Evolutionary conservation across 2,113 vertebrate species (phyloP), one percentile per base, ranked within the genome.

Genomic region (Malurus alboscapulatus): DNA sequence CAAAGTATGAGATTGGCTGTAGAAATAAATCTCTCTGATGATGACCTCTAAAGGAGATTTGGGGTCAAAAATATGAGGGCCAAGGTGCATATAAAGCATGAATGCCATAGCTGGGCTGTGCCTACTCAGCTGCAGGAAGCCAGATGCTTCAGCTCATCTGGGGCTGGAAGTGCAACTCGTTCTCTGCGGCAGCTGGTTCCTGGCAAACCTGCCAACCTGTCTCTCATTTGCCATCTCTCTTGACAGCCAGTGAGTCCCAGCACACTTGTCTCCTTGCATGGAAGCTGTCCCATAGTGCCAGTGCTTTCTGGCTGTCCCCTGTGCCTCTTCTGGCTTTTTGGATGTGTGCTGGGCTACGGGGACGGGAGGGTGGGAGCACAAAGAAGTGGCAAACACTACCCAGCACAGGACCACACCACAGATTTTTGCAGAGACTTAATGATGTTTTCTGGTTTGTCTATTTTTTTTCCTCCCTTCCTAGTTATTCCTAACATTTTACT

Each of bases 401-500:
- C 54, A 54, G 76, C 47, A 29, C 44, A 77, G 47, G 54, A 45
- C 27, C 66, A 45, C 10, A 6, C 9, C 32, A 69, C 48, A 63
- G 51, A 92, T 77, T 77, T 71, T 77, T 63, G 51, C 63, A 88
- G 59, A 36, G 15, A 22, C 32, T 66, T 80, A 85, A 86, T n/a
- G 14, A 71, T 55, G 44, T 88, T 90, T 85, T 86, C 75, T 76
- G 25, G 24, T 93, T 83, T 53, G n/a, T 45, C 32, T 34, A 25
- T 30, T 65, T 57, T 40, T 2, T 44, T 44, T 44, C 13, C 21
- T 34, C 44, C 21, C 15, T 55, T 80, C 48, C 72, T 80, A 86
- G 68, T 84, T 92, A 92, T 83, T 92, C 55, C 67, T 90, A 92
- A 80, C 68, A 74, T 88, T 95, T 88, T 67, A 48, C 72, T 94